phyloP scores from a whole-genome alignment of 1,140 invertebrate species.

The Steinernema khuongi region DNA sequence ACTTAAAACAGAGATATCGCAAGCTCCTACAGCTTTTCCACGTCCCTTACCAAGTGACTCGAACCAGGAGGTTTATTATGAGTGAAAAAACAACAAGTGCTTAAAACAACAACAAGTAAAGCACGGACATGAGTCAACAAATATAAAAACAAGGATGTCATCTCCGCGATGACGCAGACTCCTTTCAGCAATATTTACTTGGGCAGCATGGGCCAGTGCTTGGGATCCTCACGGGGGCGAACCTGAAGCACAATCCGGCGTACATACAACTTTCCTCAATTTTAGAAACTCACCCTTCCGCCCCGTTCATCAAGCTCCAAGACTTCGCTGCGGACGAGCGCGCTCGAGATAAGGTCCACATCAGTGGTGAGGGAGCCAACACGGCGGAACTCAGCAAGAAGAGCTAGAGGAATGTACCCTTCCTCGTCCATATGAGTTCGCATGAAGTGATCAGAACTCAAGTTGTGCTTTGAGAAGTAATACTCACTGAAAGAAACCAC shows the following conservation, averaged over 20 bases:
- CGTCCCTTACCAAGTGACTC: no score
- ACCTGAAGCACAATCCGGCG: slow-evolving; percentile 17
- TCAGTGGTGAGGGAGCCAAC: slow-evolving; percentile 80
- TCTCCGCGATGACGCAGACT: no score
- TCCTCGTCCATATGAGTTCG: slow-evolving; percentile 88
- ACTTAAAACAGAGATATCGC: no score
- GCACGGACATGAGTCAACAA: no score
- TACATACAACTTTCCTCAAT: no score
- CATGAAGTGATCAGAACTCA: slow-evolving; percentile 89
- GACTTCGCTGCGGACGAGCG: slow-evolving; percentile 49
- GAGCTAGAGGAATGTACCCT: slow-evolving; percentile 81
- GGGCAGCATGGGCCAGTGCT: slow-evolving; percentile 40
- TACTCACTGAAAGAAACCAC: slow-evolving; percentile 75
- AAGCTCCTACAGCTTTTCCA: no score
- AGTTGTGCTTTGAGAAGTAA: slow-evolving; percentile 95
- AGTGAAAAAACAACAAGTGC: no score
- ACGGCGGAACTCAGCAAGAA: slow-evolving; percentile 93
- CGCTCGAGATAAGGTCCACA: slow-evolving; percentile 70
- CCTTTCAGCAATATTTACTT: no score
- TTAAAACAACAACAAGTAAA: no score
- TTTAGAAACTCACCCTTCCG: background rate
- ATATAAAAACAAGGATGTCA: no score
- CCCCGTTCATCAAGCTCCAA: slow-evolving; percentile 35
- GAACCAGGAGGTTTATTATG: no score
- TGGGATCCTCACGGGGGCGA: slow-evolving; percentile 37